Percentiles rank a stretch among this genome's conserved stretches.
Evolutionary conservation across 1,140 invertebrate species (phyloP).

Genomic region (Asobara japonica): DNA sequence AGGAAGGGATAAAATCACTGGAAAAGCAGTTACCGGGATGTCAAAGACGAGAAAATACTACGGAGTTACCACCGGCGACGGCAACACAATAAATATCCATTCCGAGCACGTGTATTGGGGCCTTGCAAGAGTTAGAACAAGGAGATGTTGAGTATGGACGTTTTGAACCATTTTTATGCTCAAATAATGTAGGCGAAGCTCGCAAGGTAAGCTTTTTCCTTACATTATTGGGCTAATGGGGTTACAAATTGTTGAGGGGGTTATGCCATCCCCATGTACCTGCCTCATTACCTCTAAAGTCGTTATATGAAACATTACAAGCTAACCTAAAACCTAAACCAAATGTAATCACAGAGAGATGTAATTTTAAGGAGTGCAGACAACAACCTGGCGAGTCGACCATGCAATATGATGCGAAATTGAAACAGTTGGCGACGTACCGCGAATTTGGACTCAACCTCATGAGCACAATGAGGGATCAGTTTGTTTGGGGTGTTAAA

Average conservation of each 20-base stretch:
- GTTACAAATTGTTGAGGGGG: conserved; percentile 42
- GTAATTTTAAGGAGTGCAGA: conserved; percentile 46
- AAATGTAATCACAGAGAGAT: conserved; percentile 44
- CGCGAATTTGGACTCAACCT: not conserved
- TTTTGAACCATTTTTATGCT: conserved; percentile 40
- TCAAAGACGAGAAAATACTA: too few species aligned
- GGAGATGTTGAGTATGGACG: conserved; percentile 27
- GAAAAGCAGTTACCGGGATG: too few species aligned
- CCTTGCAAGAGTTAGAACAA: not conserved
- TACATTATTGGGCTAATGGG: conserved; percentile 38
- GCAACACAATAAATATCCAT: too few species aligned
- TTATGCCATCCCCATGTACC: conserved; percentile 41
- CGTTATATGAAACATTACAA: conserved; percentile 36
- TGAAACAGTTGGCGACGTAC: not conserved
- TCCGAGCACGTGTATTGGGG: not conserved
- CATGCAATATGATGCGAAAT: conserved; percentile 13
- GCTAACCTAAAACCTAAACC: conserved; percentile 44
- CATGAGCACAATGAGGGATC: not conserved
- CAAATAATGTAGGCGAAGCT: conserved; percentile 36
- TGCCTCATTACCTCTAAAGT: conserved; percentile 32
- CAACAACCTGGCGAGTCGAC: conserved; percentile 40
- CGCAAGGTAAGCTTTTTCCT: conserved; percentile 40
- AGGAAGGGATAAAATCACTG: too few species aligned
- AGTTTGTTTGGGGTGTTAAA: conserved; percentile 17
- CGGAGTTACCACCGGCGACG: too few species aligned